A percentile compares a stretch with the other conserved stretches of the same genome.
Conservation (phyloP, 2,113 vertebrate species). For the Cyphomyrus plagiostoma region DNA sequence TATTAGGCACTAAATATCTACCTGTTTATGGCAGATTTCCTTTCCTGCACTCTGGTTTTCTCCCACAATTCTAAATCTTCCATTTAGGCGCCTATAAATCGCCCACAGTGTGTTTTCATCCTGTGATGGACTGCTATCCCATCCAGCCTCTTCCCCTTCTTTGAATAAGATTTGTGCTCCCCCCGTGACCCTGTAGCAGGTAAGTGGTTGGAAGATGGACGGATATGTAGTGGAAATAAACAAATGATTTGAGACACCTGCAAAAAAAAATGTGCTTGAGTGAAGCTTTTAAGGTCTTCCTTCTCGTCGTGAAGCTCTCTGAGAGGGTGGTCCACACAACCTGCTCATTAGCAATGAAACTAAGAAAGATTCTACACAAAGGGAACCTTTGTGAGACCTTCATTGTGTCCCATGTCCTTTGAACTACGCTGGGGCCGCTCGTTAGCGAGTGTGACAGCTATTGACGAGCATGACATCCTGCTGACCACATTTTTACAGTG, state of each 20-base stretch:
- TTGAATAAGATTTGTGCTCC: neutral
- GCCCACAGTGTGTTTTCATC: neutral
- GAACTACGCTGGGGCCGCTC: neutral
- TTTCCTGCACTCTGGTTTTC: neutral
- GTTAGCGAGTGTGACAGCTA: conserved; percentile 18
- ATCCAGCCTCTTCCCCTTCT: neutral
- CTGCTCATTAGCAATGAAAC: conserved; percentile 16
- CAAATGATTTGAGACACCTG: neutral
- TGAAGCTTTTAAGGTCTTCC: neutral
- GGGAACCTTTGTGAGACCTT: neutral
- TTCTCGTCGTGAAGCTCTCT: neutral
- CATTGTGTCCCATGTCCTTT: conserved; percentile 13
- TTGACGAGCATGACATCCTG: neutral
- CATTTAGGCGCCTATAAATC: neutral
- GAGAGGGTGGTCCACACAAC: neutral
- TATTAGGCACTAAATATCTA: neutral
- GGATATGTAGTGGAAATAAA: neutral
- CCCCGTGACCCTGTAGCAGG: neutral
- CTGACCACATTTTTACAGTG: conserved; percentile 18
- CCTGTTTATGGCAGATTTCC: neutral
- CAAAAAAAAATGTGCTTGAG: neutral
- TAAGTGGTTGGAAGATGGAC: neutral
- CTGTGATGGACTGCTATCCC: neutral
- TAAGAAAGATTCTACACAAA: conserved; percentile 14
- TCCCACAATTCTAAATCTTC: neutral